Evolutionary conservation across 1,140 invertebrate genomes (phyloP).

Genomic region (Drosophila arawakana): DNA sequence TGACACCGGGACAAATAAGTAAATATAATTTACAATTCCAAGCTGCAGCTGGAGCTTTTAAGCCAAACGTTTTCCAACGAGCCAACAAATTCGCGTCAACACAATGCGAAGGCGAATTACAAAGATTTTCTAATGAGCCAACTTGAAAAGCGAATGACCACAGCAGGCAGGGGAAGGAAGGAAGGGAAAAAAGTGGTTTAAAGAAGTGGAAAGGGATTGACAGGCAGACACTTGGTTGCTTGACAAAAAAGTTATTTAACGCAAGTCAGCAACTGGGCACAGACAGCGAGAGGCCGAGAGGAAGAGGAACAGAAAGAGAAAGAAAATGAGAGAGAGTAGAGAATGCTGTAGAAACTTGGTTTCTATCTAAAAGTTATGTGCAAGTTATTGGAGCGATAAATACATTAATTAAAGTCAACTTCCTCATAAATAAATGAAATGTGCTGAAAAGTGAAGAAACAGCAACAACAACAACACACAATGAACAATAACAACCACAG

Average conservation of each 20-base stretch:
- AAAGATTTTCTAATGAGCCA: slow-evolving; percentile 78
- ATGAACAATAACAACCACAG: slow-evolving; percentile 1
- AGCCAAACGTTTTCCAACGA: slow-evolving; percentile 48
- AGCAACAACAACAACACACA: slow-evolving; percentile 12
- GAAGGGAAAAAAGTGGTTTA: neutral
- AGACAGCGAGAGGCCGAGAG: neutral
- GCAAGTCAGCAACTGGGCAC: neutral
- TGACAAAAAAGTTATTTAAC: too few species aligned
- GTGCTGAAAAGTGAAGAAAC: slow-evolving; percentile 57
- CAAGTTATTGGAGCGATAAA: slow-evolving; percentile 80
- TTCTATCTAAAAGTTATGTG: slow-evolving; percentile 57
- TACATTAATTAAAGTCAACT: slow-evolving; percentile 82
- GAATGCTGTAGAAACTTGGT: slow-evolving; percentile 1
- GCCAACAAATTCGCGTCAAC: slow-evolving; percentile 41
- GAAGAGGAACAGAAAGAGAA: neutral
- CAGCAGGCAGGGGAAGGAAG: neutral
- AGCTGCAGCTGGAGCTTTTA: slow-evolving; percentile 42
- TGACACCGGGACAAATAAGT: slow-evolving; percentile 63
- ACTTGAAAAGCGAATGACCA: slow-evolving; percentile 62
- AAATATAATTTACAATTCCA: slow-evolving; percentile 69
- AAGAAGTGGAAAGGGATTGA: too few species aligned
- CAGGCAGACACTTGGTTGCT: too few species aligned
- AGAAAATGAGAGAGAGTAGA: neutral
- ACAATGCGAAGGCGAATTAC: slow-evolving; percentile 59
- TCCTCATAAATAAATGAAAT: slow-evolving; percentile 79